Conservation (phyloP, 2,888 invertebrate genomes). For the Pomacea canaliculata region DNA sequence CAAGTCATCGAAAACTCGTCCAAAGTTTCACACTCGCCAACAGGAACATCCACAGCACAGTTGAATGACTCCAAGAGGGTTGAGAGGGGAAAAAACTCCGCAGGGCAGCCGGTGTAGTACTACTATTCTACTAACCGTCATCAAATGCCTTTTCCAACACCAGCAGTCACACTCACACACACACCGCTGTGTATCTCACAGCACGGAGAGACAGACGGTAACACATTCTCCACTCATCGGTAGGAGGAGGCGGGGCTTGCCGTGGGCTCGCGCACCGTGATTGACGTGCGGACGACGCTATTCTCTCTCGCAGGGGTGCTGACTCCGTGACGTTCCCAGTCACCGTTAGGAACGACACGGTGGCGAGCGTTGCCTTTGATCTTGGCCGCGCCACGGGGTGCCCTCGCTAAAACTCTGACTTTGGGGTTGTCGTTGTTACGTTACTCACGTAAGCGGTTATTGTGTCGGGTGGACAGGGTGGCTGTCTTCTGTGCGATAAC, state of each 20-base stretch:
- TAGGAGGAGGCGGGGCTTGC: constrained; percentile 21
- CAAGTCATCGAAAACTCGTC: constrained; percentile 8
- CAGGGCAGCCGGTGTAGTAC: background rate
- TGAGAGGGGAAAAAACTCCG: background rate
- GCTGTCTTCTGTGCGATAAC: no score
- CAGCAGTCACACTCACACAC: background rate
- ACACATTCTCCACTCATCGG: constrained; percentile 11
- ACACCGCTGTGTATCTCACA: background rate
- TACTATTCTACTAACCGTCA: background rate
- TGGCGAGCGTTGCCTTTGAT: constrained; percentile 20
- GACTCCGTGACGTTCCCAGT: constrained; percentile 9
- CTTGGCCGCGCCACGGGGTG: background rate
- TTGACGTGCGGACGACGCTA: constrained; percentile 27
- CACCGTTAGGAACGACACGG: constrained; percentile 19
- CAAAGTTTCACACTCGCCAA: background rate
- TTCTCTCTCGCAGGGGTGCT: constrained; percentile 17
- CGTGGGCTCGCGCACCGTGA: constrained; percentile 24
- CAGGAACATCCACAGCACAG: background rate
- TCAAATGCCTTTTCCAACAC: background rate
- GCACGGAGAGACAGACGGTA: constrained; percentile 6
- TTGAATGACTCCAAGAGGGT: background rate
- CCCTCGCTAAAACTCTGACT: no score
- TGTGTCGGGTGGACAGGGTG: no score
- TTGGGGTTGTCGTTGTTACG: no score
- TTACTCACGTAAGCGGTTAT: no score